These are phyloP conservation scores for Synchiropus splendidus DNA, from an alignment of 2,113 vertebrate species.

Conservation along the genomic window DNA sequence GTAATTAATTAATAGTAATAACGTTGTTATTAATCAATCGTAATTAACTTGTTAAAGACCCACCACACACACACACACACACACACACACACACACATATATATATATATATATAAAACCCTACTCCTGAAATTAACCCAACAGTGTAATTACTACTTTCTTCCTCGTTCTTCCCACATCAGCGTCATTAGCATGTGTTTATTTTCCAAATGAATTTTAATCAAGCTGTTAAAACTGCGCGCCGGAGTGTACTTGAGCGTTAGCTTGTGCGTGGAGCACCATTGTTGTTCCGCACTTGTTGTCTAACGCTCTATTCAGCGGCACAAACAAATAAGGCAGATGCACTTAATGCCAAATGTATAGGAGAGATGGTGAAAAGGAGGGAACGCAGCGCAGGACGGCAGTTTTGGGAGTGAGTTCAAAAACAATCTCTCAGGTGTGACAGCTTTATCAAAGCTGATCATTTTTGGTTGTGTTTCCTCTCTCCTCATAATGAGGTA, in stretches of 20 bases:
- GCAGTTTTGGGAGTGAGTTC: slow-evolving; percentile 39
- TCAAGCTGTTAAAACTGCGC: slow-evolving; percentile 36
- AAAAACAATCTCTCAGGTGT: slow-evolving; percentile 3
- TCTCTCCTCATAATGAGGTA: slow-evolving; percentile 44
- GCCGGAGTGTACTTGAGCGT: slow-evolving; percentile 34
- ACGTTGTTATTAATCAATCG: no score
- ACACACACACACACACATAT: no score
- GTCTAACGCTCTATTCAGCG: slow-evolving; percentile 31
- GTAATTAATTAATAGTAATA: no score
- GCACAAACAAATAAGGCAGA: slow-evolving; percentile 39
- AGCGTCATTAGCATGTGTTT: slow-evolving; percentile 39
- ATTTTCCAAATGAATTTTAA: slow-evolving; percentile 40
- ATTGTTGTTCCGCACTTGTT: slow-evolving; percentile 32
- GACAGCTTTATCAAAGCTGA: slow-evolving; percentile 14
- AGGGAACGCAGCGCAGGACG: slow-evolving; percentile 34
- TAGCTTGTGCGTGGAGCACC: slow-evolving; percentile 40
- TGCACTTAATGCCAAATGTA: slow-evolving; percentile 55
- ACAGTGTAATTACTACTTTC: no score
- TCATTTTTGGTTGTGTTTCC: slow-evolving; percentile 1
- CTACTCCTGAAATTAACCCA: no score
- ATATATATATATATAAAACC: no score
- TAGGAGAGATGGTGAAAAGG: slow-evolving; percentile 54
- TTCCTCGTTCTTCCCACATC: slow-evolving; percentile 13
- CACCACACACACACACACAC: no score
- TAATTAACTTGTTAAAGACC: no score